Conservation (phyloP, 2,797 vertebrate species). For the Sebastes flavidus region DNA sequence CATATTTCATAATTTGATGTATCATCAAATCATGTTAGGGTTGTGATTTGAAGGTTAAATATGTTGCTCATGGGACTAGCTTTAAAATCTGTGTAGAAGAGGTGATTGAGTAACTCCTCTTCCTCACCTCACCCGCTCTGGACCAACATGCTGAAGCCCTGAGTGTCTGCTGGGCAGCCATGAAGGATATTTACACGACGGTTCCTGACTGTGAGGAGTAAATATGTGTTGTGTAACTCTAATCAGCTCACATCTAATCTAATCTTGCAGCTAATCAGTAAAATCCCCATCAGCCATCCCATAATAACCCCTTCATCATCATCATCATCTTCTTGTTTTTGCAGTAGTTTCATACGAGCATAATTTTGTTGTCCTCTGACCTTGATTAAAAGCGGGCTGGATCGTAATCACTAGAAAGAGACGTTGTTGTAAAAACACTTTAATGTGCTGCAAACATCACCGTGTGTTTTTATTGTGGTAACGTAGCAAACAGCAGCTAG, state of each 20-base stretch:
- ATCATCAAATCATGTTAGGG: not conserved
- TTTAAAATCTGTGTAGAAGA: not conserved
- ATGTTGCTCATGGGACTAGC: not conserved
- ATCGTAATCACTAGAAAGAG: not conserved
- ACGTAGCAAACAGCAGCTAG: not conserved
- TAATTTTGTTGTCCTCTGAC: not conserved
- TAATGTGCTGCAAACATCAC: not conserved
- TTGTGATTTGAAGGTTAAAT: not conserved
- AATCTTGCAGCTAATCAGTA: conserved; percentile 8
- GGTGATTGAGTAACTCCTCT: not conserved
- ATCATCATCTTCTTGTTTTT: not conserved
- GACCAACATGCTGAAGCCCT: not conserved
- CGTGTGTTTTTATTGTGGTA: not conserved
- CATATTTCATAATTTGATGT: not conserved
- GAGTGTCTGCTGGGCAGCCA: not conserved
- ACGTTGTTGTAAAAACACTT: not conserved
- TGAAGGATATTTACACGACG: not conserved
- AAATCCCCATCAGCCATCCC: not conserved
- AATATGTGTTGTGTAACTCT: not conserved
- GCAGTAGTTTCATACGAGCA: not conserved
- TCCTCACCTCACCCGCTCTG: not conserved
- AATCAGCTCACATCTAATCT: conserved; percentile 2
- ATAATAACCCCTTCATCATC: not conserved
- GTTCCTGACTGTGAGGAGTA: not conserved
- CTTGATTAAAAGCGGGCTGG: not conserved